A percentile compares a stretch with the other conserved stretches of the same genome.
phyloP scores from a whole-genome alignment of 2,797 vertebrate species.

The Phyllotis vaccarum region DNA sequence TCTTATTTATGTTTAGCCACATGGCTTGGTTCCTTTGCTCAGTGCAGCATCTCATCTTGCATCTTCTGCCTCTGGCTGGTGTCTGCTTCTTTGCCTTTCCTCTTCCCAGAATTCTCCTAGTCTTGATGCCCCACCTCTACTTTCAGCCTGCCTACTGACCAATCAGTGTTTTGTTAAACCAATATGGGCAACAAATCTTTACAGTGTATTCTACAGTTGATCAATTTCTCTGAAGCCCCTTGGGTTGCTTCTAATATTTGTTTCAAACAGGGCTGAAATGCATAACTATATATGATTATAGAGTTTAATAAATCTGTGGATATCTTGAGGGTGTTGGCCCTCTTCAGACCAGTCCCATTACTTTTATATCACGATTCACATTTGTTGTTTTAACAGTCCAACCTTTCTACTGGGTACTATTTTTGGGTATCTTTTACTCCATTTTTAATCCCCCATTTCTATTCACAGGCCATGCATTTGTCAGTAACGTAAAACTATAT shows the following conservation, averaged over 20 bases:
- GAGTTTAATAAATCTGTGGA: constrained; percentile 1
- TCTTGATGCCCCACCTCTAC: too few relatives aligned
- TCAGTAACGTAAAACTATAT: constrained; percentile 6
- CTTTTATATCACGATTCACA: constrained; percentile 10
- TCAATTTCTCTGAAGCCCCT: not conserved
- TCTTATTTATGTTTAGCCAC: too few relatives aligned
- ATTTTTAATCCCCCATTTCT: constrained; percentile 1
- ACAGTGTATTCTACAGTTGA: too few relatives aligned
- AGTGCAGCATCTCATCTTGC: too few relatives aligned
- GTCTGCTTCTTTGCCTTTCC: too few relatives aligned
- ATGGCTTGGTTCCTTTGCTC: too few relatives aligned
- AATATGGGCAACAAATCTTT: too few relatives aligned
- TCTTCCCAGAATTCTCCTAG: too few relatives aligned
- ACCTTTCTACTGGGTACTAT: not conserved
- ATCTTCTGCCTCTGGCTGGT: too few relatives aligned
- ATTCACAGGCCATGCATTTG: too few relatives aligned
- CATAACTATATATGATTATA: not conserved
- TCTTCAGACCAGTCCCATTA: not conserved
- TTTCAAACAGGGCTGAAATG: constrained; percentile 34
- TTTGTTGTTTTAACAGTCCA: constrained; percentile 26
- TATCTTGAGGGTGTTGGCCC: not conserved
- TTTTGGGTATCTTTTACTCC: not conserved
- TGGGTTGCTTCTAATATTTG: constrained; percentile 3
- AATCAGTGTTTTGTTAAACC: too few relatives aligned
- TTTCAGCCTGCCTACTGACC: too few relatives aligned